Conservation (phyloP, 2,113 vertebrate species). For the Festucalex cinctus region DNA sequence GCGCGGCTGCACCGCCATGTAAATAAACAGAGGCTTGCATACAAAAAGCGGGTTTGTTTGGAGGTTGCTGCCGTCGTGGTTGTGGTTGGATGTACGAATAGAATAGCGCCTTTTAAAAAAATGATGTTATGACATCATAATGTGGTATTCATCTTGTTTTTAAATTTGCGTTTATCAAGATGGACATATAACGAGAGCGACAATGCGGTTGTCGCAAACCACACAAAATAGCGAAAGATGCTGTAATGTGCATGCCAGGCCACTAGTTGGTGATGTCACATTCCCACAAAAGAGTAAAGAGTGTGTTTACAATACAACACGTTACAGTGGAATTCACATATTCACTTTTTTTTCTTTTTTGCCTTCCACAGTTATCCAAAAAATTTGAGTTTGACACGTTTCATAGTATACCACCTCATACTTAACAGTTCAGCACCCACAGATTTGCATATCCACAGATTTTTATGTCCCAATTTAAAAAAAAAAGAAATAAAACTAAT, state of each 20-base stretch:
- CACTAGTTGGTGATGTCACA: neutral
- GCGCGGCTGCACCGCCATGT: neutral
- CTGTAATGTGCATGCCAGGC: neutral
- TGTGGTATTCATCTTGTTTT: neutral
- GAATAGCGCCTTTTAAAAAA: neutral
- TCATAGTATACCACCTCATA: too few species aligned
- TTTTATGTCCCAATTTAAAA: too few species aligned
- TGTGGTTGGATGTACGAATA: neutral
- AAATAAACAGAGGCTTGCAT: neutral
- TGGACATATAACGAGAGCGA: neutral
- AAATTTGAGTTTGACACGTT: too few species aligned
- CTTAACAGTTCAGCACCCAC: too few species aligned
- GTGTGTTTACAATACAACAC: too few species aligned
- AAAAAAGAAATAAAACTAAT: too few species aligned
- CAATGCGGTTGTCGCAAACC: neutral
- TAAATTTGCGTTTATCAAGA: neutral
- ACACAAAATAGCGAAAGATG: neutral
- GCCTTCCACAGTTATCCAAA: too few species aligned
- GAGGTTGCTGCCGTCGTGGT: neutral
- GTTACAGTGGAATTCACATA: too few species aligned
- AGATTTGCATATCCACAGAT: too few species aligned
- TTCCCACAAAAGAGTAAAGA: neutral
- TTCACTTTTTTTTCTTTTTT: too few species aligned
- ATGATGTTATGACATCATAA: neutral
- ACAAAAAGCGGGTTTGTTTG: slow-evolving; percentile 9